Percentiles rank a stretch among this genome's conserved stretches.
phyloP scores from a whole-genome alignment of 1,140 invertebrate species.

The Zaprionus tsacasi region DNA sequence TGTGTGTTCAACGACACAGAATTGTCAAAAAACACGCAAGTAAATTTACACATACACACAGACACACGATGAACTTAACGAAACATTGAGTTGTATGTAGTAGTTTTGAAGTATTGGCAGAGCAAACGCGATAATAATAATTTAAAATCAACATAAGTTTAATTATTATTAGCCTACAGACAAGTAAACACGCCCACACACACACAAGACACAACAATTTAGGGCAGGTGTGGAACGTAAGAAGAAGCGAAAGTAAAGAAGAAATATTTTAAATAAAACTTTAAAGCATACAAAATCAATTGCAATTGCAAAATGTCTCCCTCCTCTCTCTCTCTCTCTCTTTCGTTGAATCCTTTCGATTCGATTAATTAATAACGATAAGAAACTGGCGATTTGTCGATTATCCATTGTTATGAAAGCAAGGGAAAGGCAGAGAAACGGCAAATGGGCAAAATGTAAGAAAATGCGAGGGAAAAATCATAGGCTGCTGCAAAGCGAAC shows the following conservation, averaged over 20 bases:
- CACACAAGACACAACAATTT: slow-evolving; percentile 24
- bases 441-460: neutral
- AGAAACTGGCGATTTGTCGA: neutral
- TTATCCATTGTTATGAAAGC: neutral
- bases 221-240: slow-evolving; percentile 25
- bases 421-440: too few relatives aligned
- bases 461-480: slow-evolving; percentile 1
- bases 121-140: slow-evolving; percentile 72
- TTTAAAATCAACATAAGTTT: slow-evolving; percentile 72
- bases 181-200: slow-evolving; percentile 3
- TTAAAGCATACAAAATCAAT: slow-evolving; percentile 66
- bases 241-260: slow-evolving; percentile 44
- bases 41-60: neutral
- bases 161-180: slow-evolving; percentile 47
- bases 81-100: slow-evolving; percentile 38
- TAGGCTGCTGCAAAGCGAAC: neutral
- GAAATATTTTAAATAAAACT: slow-evolving; percentile 83
- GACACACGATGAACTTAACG: slow-evolving; percentile 33
- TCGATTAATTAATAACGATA: neutral
- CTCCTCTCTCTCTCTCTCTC: neutral
- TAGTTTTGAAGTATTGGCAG: slow-evolving; percentile 40
- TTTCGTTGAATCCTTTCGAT: neutral
- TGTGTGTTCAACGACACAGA: slow-evolving; percentile 60
- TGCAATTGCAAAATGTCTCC: slow-evolving; percentile 7
- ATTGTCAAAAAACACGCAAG: slow-evolving; percentile 33